Evolutionary conservation across 2,888 invertebrate genomes (phyloP).

Genomic region (Griposia aprilina): DNA sequence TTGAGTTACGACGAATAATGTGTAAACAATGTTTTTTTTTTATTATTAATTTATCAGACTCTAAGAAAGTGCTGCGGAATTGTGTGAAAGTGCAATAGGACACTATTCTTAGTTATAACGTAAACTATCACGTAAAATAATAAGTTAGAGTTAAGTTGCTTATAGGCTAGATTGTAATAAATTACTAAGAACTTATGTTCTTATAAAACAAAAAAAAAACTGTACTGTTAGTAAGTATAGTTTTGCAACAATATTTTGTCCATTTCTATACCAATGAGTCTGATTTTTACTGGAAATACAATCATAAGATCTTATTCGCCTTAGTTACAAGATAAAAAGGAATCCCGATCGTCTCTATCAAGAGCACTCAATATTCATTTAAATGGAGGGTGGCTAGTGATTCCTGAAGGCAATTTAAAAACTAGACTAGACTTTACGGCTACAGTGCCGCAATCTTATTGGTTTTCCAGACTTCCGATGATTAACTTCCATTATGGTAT

Average conservation of each 20-base stretch:
- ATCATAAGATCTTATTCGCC: neutral
- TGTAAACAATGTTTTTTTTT: no score
- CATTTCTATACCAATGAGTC: neutral
- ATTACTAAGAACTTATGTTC: no score
- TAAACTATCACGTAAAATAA: no score
- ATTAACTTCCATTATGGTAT: conserved; percentile 37
- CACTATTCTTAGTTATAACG: no score
- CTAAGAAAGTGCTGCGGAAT: no score
- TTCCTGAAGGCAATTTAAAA: conserved; percentile 56
- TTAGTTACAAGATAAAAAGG: conserved; percentile 38
- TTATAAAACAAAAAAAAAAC: no score
- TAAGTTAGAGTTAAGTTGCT: no score
- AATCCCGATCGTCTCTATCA: conserved; percentile 28
- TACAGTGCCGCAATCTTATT: conserved; percentile 55
- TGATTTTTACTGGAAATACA: conserved; percentile 9
- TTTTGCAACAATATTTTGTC: neutral
- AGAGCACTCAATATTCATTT: conserved; percentile 53
- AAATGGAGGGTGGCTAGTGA: conserved; percentile 41
- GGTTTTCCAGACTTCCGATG: conserved; percentile 28
- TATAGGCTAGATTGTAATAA: no score
- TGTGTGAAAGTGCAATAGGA: no score
- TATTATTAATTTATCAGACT: no score
- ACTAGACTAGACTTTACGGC: conserved; percentile 39
- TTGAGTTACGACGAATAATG: no score
- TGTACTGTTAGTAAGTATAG: neutral